These are phyloP conservation scores for Trididemnum nubilum DNA, from an alignment of 23 tunicate species.

Conservation along the genomic window DNA sequence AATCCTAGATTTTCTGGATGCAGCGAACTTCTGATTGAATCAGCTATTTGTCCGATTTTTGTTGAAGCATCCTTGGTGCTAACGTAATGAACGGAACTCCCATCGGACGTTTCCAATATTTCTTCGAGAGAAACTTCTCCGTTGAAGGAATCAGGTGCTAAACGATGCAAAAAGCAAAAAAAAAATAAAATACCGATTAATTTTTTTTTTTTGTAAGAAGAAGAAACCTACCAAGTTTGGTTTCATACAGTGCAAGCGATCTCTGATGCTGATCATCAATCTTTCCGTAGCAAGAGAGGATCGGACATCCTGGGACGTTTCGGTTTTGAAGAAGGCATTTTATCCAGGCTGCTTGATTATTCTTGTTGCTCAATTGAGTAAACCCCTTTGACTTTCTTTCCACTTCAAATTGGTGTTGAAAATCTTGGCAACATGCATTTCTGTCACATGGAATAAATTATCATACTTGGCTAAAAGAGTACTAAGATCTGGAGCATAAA, in stretches of 20 bases:
- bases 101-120: conserved; percentile 28
- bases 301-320: not conserved
- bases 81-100: conserved; percentile 13
- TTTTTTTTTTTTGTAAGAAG: too few species aligned
- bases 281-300: not conserved
- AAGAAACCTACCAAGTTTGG: not conserved
- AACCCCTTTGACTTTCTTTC: not conserved
- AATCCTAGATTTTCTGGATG: conserved; percentile 8
- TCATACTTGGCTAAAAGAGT: too few species aligned
- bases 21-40: conserved; percentile 24
- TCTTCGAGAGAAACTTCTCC: not conserved
- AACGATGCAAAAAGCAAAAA: not conserved
- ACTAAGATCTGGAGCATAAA: too few species aligned
- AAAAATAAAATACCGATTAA: not conserved
- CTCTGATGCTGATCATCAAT: too few species aligned
- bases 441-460: too few species aligned
- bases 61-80: conserved; percentile 60
- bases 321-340: not conserved
- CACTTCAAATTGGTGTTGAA: not conserved
- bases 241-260: not conserved
- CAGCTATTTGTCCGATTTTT: conserved; percentile 61
- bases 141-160: conserved; percentile 20
- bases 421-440: not conserved
- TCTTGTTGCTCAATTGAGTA: not conserved
- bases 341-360: not conserved